Conservation (phyloP, 2,797 vertebrate genomes). For the Notolabrus celidotus region DNA sequence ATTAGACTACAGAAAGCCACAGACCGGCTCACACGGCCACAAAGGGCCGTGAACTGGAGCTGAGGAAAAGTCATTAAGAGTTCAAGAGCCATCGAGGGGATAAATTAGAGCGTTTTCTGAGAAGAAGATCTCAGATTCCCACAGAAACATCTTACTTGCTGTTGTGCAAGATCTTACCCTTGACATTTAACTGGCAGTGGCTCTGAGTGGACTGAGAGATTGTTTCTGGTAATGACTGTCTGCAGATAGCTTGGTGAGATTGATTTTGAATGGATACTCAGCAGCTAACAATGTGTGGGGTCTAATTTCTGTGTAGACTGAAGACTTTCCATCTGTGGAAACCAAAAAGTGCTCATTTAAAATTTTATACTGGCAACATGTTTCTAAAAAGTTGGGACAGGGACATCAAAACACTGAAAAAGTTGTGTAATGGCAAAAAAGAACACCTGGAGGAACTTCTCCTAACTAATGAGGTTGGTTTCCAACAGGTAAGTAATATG, state of each 20-base stretch:
- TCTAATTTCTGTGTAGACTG: constrained; percentile 15
- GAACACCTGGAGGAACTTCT: too few species aligned
- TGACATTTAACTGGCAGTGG: constrained; percentile 59
- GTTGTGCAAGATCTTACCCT: constrained; percentile 47
- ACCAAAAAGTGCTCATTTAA: too few species aligned
- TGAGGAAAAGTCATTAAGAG: constrained; percentile 72
- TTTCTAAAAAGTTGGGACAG: too few species aligned
- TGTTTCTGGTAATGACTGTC: constrained; percentile 34
- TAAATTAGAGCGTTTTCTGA: constrained; percentile 69
- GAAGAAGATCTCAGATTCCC: constrained; percentile 48
- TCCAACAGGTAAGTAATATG: too few species aligned
- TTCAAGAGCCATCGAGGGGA: constrained; percentile 68
- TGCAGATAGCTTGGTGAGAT: constrained; percentile 36
- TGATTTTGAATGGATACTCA: constrained; percentile 21
- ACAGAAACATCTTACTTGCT: constrained; percentile 43
- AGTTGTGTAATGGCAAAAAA: too few species aligned
- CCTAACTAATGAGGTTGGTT: too few species aligned
- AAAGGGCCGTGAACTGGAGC: constrained; percentile 50
- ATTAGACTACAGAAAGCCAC: constrained; percentile 75
- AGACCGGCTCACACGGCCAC: constrained; percentile 29
- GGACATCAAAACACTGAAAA: too few species aligned
- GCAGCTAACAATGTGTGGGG: constrained; percentile 22
- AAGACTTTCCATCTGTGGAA: constrained; percentile 4
- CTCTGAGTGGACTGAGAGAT: constrained; percentile 34
- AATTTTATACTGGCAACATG: too few species aligned